These are phyloP conservation scores for Podarcis lilfordi DNA, from an alignment of 2,797 vertebrate genomes.

Conservation along the genomic window DNA sequence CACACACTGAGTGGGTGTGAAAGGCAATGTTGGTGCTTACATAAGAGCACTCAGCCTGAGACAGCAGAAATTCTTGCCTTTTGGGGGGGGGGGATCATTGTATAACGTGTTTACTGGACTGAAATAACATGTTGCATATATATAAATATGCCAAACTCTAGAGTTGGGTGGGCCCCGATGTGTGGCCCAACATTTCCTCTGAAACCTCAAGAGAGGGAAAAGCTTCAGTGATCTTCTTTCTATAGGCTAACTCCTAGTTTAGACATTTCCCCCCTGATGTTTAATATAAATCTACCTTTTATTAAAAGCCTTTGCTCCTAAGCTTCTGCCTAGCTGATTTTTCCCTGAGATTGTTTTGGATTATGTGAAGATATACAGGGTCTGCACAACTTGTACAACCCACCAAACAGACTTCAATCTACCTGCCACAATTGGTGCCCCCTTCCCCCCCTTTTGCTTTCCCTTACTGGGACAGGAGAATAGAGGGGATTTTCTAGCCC, in stretches of 20 bases:
- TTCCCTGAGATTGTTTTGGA: no score
- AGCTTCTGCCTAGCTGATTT: no score
- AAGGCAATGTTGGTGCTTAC: background rate
- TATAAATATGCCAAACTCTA: background rate
- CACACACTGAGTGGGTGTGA: background rate
- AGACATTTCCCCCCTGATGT: background rate
- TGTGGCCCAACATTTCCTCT: background rate
- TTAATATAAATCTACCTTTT: background rate
- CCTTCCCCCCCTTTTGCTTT: background rate
- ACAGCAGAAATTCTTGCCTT: background rate
- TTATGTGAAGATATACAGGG: background rate
- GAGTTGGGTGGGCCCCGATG: background rate
- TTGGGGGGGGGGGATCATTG: background rate
- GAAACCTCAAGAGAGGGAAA: background rate
- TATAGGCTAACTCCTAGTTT: background rate
- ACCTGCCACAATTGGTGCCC: background rate
- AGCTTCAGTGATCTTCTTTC: background rate
- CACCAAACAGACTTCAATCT: background rate
- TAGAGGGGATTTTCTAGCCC: background rate
- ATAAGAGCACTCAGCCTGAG: slow-evolving; percentile 1
- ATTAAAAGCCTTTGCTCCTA: background rate
- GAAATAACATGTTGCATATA: background rate
- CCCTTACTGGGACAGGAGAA: background rate
- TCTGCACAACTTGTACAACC: background rate
- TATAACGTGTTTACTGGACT: background rate